Evolutionary conservation across 2,113 vertebrate genomes (phyloP).

Genomic region (Thinocorus orbignyianus): DNA sequence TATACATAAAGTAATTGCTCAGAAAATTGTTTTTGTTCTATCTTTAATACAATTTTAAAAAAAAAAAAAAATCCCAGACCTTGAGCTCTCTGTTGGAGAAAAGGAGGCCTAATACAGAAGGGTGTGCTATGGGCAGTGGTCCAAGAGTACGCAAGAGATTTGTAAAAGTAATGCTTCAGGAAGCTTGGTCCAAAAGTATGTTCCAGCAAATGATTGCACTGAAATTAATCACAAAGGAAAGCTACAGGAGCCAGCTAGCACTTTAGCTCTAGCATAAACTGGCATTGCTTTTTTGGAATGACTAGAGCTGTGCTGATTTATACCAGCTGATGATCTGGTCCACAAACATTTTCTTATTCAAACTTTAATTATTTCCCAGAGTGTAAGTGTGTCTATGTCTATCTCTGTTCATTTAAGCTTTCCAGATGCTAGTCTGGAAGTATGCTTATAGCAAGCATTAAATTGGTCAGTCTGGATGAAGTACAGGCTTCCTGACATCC

Average conservation of each 20-base stretch:
- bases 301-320: slow-evolving; percentile 38
- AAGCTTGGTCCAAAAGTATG: slow-evolving; percentile 36
- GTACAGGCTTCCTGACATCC: slow-evolving; percentile 10
- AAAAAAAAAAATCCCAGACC: not conserved
- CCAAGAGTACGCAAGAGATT: slow-evolving; percentile 45
- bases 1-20: not conserved
- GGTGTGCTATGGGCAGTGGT: slow-evolving; percentile 34
- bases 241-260: slow-evolving; percentile 41
- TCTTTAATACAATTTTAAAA: not conserved
- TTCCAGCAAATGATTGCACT: slow-evolving; percentile 45
- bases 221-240: slow-evolving; percentile 62
- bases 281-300: slow-evolving; percentile 47
- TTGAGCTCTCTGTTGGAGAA: slow-evolving; percentile 9
- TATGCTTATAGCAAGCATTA: slow-evolving; percentile 13
- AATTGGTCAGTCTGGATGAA: slow-evolving; percentile 31
- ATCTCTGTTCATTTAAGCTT: slow-evolving; percentile 52
- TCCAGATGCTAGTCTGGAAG: slow-evolving; percentile 58
- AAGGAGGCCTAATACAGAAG: slow-evolving; percentile 27
- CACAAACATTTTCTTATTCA: slow-evolving; percentile 35
- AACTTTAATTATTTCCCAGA: slow-evolving; percentile 44
- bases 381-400: slow-evolving; percentile 29
- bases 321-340: slow-evolving; percentile 51
- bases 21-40: not conserved
- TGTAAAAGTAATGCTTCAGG: slow-evolving; percentile 42
- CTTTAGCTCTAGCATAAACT: slow-evolving; percentile 29